These are phyloP conservation scores for Megalops cyprinoides DNA, from an alignment of 2,797 vertebrate genomes.

Conservation along the genomic window DNA sequence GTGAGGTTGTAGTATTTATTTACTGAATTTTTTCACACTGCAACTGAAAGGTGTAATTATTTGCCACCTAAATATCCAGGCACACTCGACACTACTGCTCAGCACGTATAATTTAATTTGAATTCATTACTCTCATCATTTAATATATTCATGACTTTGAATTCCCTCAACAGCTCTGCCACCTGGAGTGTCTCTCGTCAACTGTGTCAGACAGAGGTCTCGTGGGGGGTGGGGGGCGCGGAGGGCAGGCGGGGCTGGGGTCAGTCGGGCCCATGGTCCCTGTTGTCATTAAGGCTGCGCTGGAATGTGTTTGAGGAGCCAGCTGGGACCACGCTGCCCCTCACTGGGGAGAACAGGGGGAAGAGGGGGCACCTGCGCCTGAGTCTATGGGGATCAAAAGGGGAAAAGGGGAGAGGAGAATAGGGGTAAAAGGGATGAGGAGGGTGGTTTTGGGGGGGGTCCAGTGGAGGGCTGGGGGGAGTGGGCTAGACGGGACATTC, in stretches of 20 bases:
- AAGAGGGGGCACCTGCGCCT: constrained; percentile 25
- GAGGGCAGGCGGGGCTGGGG: constrained; percentile 76
- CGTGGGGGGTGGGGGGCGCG: constrained; percentile 53
- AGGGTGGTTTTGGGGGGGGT: neutral
- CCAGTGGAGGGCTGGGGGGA: neutral
- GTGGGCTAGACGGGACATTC: neutral
- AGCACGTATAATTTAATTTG: constrained; percentile 85
- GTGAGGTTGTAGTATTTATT: constrained; percentile 36
- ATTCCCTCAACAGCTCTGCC: constrained; percentile 81
- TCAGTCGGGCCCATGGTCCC: constrained; percentile 70
- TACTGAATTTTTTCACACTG: constrained; percentile 65
- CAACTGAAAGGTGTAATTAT: constrained; percentile 78
- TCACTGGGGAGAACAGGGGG: constrained; percentile 36
- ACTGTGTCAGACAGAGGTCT: constrained; percentile 74
- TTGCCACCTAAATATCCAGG: constrained; percentile 75
- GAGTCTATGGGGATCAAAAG: constrained; percentile 1
- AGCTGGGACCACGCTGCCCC: constrained; percentile 75
- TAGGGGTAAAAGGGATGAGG: neutral
- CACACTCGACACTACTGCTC: constrained; percentile 62
- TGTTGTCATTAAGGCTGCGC: constrained; percentile 81
- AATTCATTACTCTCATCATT: constrained; percentile 83
- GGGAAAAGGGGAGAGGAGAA: constrained; percentile 12
- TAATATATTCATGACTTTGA: constrained; percentile 88
- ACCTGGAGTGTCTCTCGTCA: constrained; percentile 84
- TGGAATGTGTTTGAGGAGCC: constrained; percentile 82